Evolutionary conservation across 1,140 invertebrate species (phyloP).

Genomic region (Anastatus disparis): DNA sequence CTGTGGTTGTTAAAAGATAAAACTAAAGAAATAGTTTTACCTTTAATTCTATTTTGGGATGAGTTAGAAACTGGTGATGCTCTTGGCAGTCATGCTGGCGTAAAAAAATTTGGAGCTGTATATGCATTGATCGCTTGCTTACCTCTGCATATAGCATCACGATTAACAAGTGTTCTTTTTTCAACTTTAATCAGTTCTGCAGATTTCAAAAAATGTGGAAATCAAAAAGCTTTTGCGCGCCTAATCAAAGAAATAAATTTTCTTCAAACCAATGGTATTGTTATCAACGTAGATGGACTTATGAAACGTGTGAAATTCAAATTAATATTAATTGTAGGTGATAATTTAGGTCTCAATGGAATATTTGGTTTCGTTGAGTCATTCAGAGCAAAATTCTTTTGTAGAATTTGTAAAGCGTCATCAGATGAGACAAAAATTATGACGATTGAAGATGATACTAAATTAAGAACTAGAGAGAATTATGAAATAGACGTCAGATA

Average conservation of each 20-base stretch:
- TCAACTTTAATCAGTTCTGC: neutral
- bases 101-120: no score
- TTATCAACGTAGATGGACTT: neutral
- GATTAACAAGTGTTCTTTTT: slow-evolving; percentile 16
- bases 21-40: neutral
- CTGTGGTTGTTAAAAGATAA: slow-evolving; percentile 36
- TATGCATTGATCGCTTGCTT: neutral
- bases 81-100: no score
- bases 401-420: neutral
- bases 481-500: neutral
- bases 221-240: neutral
- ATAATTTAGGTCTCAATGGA: no score
- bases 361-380: slow-evolving; percentile 16
- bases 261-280: no score
- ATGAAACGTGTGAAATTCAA: slow-evolving; percentile 12
- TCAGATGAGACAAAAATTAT: neutral
- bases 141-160: neutral
- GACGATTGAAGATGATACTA: no score
- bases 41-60: no score
- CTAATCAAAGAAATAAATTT: slow-evolving; percentile 6
- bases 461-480: neutral
- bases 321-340: neutral
- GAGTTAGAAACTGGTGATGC: slow-evolving; percentile 10
- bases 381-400: neutral
- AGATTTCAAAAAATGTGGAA: slow-evolving; percentile 10